These are phyloP conservation scores for Venturia canescens DNA, from an alignment of 1,140 invertebrate species.

Conservation along the genomic window DNA sequence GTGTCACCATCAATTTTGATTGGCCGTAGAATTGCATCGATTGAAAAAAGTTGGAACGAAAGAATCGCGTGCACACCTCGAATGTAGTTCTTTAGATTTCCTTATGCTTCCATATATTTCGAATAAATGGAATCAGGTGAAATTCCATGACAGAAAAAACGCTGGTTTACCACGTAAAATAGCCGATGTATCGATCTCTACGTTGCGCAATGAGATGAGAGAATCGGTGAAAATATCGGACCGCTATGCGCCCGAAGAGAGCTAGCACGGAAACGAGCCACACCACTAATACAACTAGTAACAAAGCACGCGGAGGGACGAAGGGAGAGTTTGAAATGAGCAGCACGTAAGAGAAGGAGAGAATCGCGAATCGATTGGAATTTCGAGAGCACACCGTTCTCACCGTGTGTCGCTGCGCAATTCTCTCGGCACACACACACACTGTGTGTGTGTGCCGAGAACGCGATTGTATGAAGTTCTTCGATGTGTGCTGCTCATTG, in stretches of 20 bases:
- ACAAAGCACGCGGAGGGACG: conserved; percentile 26
- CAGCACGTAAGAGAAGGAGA: conserved; percentile 22
- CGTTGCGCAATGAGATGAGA: conserved; percentile 17
- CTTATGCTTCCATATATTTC: too few species aligned
- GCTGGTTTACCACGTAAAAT: too few species aligned
- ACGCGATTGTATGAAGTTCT: not conserved
- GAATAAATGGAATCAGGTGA: not conserved
- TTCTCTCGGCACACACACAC: conserved; percentile 7
- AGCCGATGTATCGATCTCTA: not conserved
- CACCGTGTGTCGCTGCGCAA: conserved; percentile 20
- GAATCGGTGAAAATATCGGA: not conserved
- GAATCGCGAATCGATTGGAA: conserved; percentile 45
- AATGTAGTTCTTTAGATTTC: too few species aligned
- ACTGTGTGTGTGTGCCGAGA: not conserved
- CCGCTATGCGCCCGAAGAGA: conserved; percentile 4
- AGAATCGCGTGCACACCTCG: too few species aligned
- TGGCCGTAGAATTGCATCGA: too few species aligned
- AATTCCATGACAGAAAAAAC: too few species aligned
- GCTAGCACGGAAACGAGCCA: not conserved
- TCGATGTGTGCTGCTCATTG: not conserved
- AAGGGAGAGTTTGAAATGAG: conserved; percentile 40
- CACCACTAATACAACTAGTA: not conserved
- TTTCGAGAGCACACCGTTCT: conserved; percentile 46
- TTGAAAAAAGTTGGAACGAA: too few species aligned
- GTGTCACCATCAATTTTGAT: too few species aligned